These are phyloP conservation scores for Bombus pyrosoma DNA, from an alignment of 1,140 invertebrate species.

Conservation along the genomic window DNA sequence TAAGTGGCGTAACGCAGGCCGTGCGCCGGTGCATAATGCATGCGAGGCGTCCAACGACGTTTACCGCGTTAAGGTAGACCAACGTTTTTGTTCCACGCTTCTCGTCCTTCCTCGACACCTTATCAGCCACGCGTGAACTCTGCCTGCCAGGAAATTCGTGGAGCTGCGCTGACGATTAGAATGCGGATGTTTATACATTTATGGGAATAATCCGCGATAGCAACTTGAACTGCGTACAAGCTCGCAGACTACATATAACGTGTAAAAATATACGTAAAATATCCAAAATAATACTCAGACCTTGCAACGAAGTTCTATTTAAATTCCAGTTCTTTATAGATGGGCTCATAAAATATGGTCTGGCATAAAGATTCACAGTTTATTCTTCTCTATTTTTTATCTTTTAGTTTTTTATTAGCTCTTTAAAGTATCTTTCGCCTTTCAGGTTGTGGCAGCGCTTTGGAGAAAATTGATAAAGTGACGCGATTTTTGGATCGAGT, in stretches of 20 bases:
- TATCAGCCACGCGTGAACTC: conserved; percentile 14
- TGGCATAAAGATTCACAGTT: neutral
- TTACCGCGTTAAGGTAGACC: conserved; percentile 36
- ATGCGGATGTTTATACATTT: neutral
- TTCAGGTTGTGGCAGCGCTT: too few species aligned
- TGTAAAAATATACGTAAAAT: neutral
- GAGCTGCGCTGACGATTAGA: neutral
- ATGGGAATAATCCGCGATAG: too few species aligned
- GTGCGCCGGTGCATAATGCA: conserved; percentile 60
- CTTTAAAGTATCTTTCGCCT: neutral
- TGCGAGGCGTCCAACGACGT: conserved; percentile 54
- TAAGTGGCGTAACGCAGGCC: conserved; percentile 48
- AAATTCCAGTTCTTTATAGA: neutral
- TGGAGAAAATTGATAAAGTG: neutral
- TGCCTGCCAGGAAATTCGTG: neutral
- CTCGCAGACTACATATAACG: too few species aligned
- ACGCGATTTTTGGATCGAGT: neutral
- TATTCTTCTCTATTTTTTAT: rapidly evolving
- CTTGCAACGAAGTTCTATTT: neutral
- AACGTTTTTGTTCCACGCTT: neutral
- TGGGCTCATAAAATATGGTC: neutral
- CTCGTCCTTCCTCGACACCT: conserved; percentile 21
- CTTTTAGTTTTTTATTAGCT: neutral
- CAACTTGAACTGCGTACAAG: too few species aligned
- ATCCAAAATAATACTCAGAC: neutral